Evolutionary conservation across 2,113 vertebrate species (phyloP), one percentile per base, ranked within the genome.

Genomic region (Geococcyx californianus): DNA sequence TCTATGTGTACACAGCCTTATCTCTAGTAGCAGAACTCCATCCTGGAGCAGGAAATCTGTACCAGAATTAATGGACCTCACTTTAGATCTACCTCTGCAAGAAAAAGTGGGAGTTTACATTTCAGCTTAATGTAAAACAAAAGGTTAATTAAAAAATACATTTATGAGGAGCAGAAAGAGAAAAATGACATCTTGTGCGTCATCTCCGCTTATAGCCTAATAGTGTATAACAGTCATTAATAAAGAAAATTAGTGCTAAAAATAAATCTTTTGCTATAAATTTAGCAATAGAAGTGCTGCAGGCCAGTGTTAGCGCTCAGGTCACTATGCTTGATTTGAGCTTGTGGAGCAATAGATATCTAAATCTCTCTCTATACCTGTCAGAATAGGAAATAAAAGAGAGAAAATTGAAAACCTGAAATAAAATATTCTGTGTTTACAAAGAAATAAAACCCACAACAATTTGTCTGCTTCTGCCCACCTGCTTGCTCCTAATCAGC

Each of bases 161-260:
- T 86, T 81, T 77, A 76, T 52, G 44, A 91, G 42, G 18, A 91
- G 16, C 24, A 76, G 60, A 86, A 94, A 90, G 56, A 79, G 55
- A 86, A 86, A 90, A 95, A 84, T 62, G 9, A 36, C 8, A 49
- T 42, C 13, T 7, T 47, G 16, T 69, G 15, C 23, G 92, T 77
- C 19, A 88, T 79, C 91, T 79, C 47, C 16, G 2, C 24, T 82
- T 88, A 62, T 24, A 69, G 40, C 7, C n/a, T 75, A 92, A 64
- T 63, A 90, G 18, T 40, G 14, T 56, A 64, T 18, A 10, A 77
- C 56, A 52, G 51, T 52, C 26, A 79, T 91, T 92, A 93, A 88
- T 92, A 94, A 92, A 28, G 13, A 94, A 96, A 81, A 95, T 55
- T 84, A 88, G 12, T 60, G 12, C 13, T 76, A 75, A 72, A 91